Evolutionary conservation across 2,113 vertebrate species (phyloP), one percentile per base, ranked within the genome.

Genomic region (Xiphophorus couchianus): DNA sequence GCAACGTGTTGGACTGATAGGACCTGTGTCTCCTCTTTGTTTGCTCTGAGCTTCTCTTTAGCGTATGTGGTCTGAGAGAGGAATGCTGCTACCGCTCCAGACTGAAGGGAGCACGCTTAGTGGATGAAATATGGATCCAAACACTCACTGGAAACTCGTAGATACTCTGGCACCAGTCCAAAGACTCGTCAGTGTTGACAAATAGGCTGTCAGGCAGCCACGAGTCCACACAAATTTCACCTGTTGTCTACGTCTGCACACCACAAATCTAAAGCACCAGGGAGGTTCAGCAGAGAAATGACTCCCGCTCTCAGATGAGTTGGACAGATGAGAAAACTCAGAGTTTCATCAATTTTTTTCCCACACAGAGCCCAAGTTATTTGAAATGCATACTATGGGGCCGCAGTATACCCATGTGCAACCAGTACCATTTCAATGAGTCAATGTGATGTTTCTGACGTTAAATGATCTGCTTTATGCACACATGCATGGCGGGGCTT

Each of bases 321-420:
- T 15, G 14, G 19, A 28, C 30, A 67, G 70, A 77, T 33, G 63
- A 69, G 39, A 1, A 1, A 39, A 60, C 31, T 29, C 9, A 27
- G 22, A 28, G 60, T 61, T 31, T 74, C 66, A 79, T 42, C 39
- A 67, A 27, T 22, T 30, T 15, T 74, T 73, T 78, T 61, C 80
- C 62, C 60, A 51, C 37, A 27, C 60, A 42, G 25, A 64, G 14
- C n/a, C 62, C 37, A 66, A 74, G 63, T 86, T 63, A 88, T 86
- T 90, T 88, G 15, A 89, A 86, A 92, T 90, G 80, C 86, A 86
- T 89, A 67, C 74, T 48, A 78, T 84, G 82, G 67, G 80, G 39
- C 75, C 30, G 1, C 14, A 48, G 69, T 74, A 80, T 77, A 42
- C 71, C 64, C 67, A 65, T 31, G 62, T 71, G 73, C 80, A 89